Evolutionary conservation across 2,113 vertebrate genomes (phyloP), one percentile per base, ranked within the genome.

Genomic region (Passer domesticus): DNA sequence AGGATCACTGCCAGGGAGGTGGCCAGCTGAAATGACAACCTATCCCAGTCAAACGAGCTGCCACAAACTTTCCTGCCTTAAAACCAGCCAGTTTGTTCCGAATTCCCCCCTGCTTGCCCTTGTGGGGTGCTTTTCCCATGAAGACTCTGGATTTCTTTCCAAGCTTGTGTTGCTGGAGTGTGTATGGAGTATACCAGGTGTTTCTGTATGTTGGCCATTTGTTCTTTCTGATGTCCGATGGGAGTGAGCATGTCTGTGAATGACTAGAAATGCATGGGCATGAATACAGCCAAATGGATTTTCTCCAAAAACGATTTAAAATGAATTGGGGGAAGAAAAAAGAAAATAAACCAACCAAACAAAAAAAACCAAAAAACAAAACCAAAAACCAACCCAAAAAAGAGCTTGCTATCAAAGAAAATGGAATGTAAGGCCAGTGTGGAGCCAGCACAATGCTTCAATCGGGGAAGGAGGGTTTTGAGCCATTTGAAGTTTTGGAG

Each of bases 261-360:
- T 97, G 97, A 96, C 96, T 96, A 97, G 97, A 97, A 97, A 87
- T 98, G 98, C 98, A 98, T 98, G 98, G 97, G 98, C 98, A 98
- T 98, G 98, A 97, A 66, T 89, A 69, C 95, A 97, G 96, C 95
- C 97, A 96, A 97, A 97, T 96, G 98, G 98, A 97, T 97, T 97
- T 98, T 97, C 98, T 98, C 98, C 97, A 98, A 98, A 98, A 98
- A 97, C 92, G 0, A 76, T 94, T 81, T 77, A 39, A 95, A 97
- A 87, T 66, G 58, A 95, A 95, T 92, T 88, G 90, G 85, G 86
- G 80, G 47, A 58, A 85, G 17, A 41, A 73, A 49, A 35, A 31
- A 44, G 13, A 53, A 25, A 24, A 20, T 3, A 3, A 27, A 24
- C 3, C 16, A 28, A 24, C 13, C 12, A 39, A 66, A 2, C 4